Evolutionary conservation across 2,797 vertebrate genomes (phyloP).

Genomic region (Pseudopleuronectes americanus): DNA sequence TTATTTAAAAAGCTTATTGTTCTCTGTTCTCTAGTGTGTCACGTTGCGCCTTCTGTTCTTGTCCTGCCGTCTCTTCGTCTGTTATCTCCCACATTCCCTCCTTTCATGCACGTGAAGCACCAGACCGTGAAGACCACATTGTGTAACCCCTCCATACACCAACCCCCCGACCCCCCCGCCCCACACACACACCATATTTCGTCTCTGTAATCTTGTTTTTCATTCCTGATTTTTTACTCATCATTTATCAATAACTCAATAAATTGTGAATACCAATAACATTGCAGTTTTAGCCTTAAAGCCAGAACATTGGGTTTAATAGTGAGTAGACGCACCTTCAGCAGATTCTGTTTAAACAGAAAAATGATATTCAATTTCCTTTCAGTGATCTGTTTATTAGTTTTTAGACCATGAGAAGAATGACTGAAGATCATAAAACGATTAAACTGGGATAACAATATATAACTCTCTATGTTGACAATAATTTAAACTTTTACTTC

Average conservation of each 20-base stretch:
- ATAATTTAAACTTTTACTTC: background rate
- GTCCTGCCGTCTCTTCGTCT: background rate
- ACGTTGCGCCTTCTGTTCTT: slow-evolving; percentile 21
- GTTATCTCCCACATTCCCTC: slow-evolving; percentile 24
- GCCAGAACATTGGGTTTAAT: no score
- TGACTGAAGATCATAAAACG: background rate
- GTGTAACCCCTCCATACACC: background rate
- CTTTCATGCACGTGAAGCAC: slow-evolving; percentile 53
- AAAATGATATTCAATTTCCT: no score
- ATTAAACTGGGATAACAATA: no score
- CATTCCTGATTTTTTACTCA: no score
- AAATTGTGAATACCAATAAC: no score
- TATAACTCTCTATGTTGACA: no score
- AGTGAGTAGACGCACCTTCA: no score
- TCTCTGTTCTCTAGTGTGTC: slow-evolving; percentile 1
- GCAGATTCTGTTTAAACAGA: background rate
- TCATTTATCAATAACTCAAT: no score
- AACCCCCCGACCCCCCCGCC: no score
- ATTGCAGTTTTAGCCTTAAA: no score
- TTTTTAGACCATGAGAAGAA: background rate
- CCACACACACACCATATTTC: background rate
- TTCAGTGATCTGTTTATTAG: no score
- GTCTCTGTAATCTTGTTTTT: no score
- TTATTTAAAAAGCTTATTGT: background rate
- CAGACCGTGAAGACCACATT: slow-evolving; percentile 49